These are phyloP conservation scores for Pterobdella sp. DNA, from an alignment of 2,888 invertebrate species.

Conservation along the genomic window DNA sequence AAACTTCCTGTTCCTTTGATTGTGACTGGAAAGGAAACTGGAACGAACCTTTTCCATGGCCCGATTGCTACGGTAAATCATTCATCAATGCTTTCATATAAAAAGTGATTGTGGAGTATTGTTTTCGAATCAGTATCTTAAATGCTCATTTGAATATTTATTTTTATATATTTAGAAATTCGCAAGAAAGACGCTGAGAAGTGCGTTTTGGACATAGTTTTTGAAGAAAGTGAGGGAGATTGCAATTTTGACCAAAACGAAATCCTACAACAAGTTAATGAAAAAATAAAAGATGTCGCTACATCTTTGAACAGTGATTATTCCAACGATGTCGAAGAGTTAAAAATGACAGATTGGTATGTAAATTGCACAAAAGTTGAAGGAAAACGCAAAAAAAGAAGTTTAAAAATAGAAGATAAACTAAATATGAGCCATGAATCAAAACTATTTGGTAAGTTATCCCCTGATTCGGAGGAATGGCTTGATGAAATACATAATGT, in stretches of 20 bases:
- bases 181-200: background rate
- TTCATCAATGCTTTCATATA: too few species aligned
- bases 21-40: background rate
- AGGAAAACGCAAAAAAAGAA: constrained; percentile 3
- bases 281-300: background rate
- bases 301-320: background rate
- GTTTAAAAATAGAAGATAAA: too few species aligned
- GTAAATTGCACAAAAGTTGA: background rate
- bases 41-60: constrained; percentile 2
- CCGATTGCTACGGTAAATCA: background rate
- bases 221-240: background rate
- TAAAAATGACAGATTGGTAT: background rate
- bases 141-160: too few species aligned
- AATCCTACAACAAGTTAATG: background rate
- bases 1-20: background rate
- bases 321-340: background rate
- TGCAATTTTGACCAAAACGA: background rate
- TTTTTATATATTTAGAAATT: too few species aligned
- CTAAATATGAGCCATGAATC: too few species aligned
- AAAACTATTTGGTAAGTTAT: too few species aligned
- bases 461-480: too few species aligned
- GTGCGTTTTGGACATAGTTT: background rate
- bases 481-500: too few species aligned
- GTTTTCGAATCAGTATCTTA: too few species aligned
- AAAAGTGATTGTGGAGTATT: too few species aligned